Percentiles rank a stretch among this genome's conserved stretches.
phyloP scores from a whole-genome alignment of 2,888 invertebrate genomes.

The Troides oblongomaculatus region DNA sequence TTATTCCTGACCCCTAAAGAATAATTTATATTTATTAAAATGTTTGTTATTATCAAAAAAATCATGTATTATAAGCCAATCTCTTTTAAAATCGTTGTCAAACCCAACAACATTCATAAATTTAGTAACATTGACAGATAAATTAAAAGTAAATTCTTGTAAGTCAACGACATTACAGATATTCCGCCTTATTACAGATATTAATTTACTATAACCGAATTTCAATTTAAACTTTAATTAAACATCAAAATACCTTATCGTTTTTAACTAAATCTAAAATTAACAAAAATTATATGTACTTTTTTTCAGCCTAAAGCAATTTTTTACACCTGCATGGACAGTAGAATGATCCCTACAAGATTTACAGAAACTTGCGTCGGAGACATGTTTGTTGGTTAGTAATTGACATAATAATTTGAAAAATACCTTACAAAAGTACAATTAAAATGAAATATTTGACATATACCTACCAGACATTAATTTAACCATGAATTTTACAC shows the following conservation, averaged over 20 bases:
- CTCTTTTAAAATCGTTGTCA: not conserved
- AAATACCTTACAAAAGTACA: not conserved
- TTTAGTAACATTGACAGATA: not conserved
- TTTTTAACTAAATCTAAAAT: not conserved
- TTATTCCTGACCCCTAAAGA: not conserved
- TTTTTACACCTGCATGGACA: slow-evolving; percentile 99
- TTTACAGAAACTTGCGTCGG: slow-evolving; percentile 97
- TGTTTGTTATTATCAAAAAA: not conserved
- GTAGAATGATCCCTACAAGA: slow-evolving; percentile 96
- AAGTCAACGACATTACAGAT: not conserved
- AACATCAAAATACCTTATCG: no score
- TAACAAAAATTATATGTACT: not conserved
- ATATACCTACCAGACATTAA: no score
- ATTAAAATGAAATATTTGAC: no score
- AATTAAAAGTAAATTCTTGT: not conserved
- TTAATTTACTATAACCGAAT: not conserved
- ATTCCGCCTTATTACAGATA: not conserved
- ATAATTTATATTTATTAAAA: not conserved
- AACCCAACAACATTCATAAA: slow-evolving; percentile 1
- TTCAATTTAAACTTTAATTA: not conserved
- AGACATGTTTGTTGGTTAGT: slow-evolving; percentile 96
- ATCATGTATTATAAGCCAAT: not conserved
- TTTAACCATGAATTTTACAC: not conserved
- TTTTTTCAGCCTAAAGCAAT: slow-evolving; percentile 90
- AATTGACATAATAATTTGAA: slow-evolving; percentile 10